Evolutionary conservation across 2,797 vertebrate genomes (phyloP).

Genomic region (Buceros bicornis): DNA sequence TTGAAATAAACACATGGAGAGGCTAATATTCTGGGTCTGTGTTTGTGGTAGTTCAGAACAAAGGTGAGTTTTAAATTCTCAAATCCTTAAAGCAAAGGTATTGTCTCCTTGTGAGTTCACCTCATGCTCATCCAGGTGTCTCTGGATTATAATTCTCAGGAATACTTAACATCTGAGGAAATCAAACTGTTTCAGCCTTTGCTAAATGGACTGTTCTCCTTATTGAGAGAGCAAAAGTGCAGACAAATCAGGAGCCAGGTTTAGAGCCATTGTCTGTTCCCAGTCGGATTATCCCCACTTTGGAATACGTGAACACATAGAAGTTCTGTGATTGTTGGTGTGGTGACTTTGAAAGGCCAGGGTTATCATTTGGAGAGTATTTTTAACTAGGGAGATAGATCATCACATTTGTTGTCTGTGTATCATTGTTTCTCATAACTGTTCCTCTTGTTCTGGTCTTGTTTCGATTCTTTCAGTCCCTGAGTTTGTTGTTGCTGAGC

Average conservation of each 20-base stretch:
- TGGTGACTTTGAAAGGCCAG: not conserved
- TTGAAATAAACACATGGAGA: not conserved
- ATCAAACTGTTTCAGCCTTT: not conserved
- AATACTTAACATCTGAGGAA: not conserved
- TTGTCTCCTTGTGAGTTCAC: not conserved
- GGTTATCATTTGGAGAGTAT: not conserved
- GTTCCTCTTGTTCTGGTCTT: not conserved
- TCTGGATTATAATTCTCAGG: not conserved
- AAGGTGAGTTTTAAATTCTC: not conserved
- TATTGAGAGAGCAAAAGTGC: not conserved
- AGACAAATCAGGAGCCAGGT: not conserved
- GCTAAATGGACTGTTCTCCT: not conserved
- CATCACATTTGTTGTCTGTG: not conserved
- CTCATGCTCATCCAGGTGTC: not conserved
- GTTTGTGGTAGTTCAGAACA: not conserved
- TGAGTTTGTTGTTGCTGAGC: slow-evolving; percentile 45
- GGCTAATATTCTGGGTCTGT: not conserved
- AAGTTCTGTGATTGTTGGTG: not conserved
- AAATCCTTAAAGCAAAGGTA: not conserved
- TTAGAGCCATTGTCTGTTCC: not conserved
- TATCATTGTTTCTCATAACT: not conserved
- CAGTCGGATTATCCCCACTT: not conserved
- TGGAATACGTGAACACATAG: not conserved
- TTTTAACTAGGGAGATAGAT: not conserved
- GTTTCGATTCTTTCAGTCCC: slow-evolving; percentile 29